These are phyloP conservation scores for Cheirogaleus major DNA, from an alignment of 2,797 vertebrate genomes.

Conservation along the genomic window DNA sequence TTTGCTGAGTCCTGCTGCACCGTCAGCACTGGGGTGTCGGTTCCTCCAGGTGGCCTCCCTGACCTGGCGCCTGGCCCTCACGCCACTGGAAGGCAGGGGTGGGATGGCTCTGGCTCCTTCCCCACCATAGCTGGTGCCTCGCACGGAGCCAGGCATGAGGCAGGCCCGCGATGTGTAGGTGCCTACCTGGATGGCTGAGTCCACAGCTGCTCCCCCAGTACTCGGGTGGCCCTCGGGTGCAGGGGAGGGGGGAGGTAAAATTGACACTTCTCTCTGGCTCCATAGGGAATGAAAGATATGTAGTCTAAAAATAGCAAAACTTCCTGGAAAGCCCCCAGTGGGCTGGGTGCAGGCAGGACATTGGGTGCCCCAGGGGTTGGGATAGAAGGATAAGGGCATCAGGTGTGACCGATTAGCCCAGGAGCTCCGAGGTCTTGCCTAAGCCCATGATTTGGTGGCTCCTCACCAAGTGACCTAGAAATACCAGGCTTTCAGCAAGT, in stretches of 20 bases:
- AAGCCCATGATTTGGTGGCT: neutral
- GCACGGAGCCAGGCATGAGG: accelerated
- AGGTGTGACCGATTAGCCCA: neutral
- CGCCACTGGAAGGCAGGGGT: neutral
- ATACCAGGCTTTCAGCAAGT: neutral
- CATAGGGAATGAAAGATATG: neutral
- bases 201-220: accelerated
- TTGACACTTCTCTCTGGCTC: neutral
- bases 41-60: neutral
- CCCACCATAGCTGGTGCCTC: accelerated
- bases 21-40: neutral
- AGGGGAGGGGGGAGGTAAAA: neutral
- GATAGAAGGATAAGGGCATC: neutral
- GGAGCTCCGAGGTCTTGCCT: accelerated
- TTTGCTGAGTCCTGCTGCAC: neutral
- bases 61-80: neutral
- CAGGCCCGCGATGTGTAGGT: neutral
- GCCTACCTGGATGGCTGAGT: neutral
- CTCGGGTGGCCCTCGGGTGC: neutral
- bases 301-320: neutral
- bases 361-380: accelerated
- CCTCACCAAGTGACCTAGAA: neutral
- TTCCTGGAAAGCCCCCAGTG: neutral
- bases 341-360: neutral
- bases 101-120: neutral